Conservation (phyloP, 2,113 vertebrate genomes). For the Globicephala melas region DNA sequence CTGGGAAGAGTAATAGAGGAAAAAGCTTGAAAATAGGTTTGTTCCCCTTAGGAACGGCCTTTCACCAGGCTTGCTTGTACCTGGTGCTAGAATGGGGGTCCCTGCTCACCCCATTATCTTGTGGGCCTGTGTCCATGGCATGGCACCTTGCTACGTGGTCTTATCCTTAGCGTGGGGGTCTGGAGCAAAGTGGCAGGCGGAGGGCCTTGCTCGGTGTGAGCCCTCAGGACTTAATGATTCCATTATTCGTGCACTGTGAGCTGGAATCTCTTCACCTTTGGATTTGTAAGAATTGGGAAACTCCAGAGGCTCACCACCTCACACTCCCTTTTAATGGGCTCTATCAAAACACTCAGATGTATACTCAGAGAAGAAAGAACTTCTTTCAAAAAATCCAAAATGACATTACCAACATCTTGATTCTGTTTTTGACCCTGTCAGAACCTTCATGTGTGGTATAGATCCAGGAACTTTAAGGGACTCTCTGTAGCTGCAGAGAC, state of each 20-base stretch:
- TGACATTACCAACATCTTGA: neutral
- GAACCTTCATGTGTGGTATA: neutral
- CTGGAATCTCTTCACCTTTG: neutral
- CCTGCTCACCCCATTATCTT: neutral
- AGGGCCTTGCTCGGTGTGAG: neutral
- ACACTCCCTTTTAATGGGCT: neutral
- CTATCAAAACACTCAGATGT: neutral
- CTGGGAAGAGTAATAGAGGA: neutral
- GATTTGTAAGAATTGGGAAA: neutral
- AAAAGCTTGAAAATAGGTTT: neutral
- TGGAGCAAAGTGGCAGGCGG: rapidly evolving
- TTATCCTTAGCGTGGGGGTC: neutral
- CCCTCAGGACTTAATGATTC: neutral
- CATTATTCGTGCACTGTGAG: neutral
- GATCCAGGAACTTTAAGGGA: neutral
- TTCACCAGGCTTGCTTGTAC: neutral
- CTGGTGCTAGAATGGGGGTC: neutral
- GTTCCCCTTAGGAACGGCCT: neutral
- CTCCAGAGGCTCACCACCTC: neutral
- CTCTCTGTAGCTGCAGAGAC: neutral
- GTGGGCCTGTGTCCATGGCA: neutral
- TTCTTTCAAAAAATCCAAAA: neutral
- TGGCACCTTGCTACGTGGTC: neutral
- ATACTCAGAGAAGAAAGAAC: neutral
- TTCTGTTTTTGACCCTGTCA: neutral